phyloP scores from a whole-genome alignment of 2,113 vertebrate species.

The Fregetta grallaria region DNA sequence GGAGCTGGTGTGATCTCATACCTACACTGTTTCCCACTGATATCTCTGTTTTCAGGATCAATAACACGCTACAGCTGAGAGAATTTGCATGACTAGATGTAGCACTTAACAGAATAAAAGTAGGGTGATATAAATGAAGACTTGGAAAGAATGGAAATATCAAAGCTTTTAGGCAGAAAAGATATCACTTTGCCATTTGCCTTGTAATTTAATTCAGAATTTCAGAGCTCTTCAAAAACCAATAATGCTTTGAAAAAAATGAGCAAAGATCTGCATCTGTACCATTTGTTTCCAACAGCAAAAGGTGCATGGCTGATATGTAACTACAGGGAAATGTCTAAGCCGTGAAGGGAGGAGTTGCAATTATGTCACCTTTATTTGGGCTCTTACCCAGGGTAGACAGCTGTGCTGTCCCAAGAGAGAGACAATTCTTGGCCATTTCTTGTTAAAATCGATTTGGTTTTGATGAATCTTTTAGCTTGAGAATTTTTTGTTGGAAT shows the following conservation, averaged over 20 bases:
- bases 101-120: conserved; percentile 59
- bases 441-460: neutral
- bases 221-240: conserved; percentile 54
- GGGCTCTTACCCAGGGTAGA: neutral
- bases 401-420: neutral
- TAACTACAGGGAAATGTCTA: neutral
- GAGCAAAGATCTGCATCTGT: conserved; percentile 10
- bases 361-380: neutral
- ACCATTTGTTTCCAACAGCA: conserved; percentile 16
- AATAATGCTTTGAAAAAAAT: conserved; percentile 48
- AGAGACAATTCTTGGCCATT: neutral
- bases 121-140: conserved; percentile 47
- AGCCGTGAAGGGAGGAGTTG: neutral
- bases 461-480: neutral
- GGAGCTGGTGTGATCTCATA: conserved; percentile 32
- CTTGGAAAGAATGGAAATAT: conserved; percentile 54
- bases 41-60: conserved; percentile 53
- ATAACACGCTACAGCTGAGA: conserved; percentile 30
- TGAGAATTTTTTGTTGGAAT: neutral
- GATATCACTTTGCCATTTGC: conserved; percentile 49
- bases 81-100: conserved; percentile 63
- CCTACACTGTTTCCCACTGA: neutral
- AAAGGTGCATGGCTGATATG: neutral
- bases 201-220: conserved; percentile 71
- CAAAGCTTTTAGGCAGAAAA: conserved; percentile 63